Evolutionary conservation across 2,797 vertebrate species (phyloP), one percentile per base, ranked within the genome.

Genomic region (Liparis tanakae): DNA sequence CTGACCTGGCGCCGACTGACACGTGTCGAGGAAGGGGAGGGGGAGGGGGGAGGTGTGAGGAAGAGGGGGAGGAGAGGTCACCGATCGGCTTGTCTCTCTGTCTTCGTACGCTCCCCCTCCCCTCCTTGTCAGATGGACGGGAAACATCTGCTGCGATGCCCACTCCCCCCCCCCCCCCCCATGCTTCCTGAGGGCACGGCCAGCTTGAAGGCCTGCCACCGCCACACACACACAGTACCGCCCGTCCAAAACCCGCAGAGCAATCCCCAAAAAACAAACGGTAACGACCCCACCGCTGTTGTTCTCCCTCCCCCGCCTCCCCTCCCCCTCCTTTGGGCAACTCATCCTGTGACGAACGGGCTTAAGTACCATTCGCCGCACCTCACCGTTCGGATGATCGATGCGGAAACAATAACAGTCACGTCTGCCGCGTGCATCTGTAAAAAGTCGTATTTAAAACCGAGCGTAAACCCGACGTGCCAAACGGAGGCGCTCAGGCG

Each of bases 1-100:
- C 89, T 92, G 89, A 93, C 88, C 90, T 85, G 88, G 85, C 89
- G 64, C 84, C 91, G 91, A 92, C 90, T 89, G 92, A 91, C 91
- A 93, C 89, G 83, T 93, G 92, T 91, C 77, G 70, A 70, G 79
- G 74, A 65, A 81, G 70, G 72, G 79, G 74, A 65, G 81, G 70
- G 78, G 25, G 72, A 78, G 74, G 67, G 81, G 70, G 77, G 83
- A 83, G 82, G 89, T 85, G 89, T 78, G 85, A 86, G 82, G 59
- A 72, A 76, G 69, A 74, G 78, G 41, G 73, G 73, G 70, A 68
- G 60, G 64, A 67, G 77, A 91, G 87, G 91, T 93, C 87, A 87
- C 59, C 13, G 58, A 70, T 63, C 65, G 3, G 46, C 82, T 76
- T 70, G 46, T 30, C 25, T 73, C 70, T 64, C 69, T 75, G 82